Evolutionary conservation across 2,113 vertebrate species (phyloP).

Genomic region (Misgurnus anguillicaudatus): DNA sequence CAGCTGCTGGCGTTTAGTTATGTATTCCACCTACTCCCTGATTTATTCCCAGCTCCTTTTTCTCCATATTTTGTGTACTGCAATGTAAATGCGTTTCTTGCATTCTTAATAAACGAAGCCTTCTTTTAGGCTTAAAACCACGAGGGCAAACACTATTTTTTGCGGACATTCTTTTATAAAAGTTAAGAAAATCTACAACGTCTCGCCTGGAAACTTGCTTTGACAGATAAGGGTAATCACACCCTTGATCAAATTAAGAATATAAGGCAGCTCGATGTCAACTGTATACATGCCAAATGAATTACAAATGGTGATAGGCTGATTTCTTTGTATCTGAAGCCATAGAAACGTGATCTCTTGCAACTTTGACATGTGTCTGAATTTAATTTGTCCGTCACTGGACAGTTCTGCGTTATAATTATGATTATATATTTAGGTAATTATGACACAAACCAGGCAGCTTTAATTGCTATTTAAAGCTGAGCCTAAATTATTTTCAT

Average conservation of each 20-base stretch:
- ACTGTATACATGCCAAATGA: constrained; percentile 5
- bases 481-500: too few relatives aligned
- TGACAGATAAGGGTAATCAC: constrained; percentile 34
- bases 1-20: constrained; percentile 68
- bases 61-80: constrained; percentile 36
- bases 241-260: background rate
- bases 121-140: background rate
- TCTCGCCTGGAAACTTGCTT: constrained; percentile 27
- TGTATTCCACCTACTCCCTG: constrained; percentile 53
- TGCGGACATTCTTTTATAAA: background rate
- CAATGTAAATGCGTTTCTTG: constrained; percentile 30
- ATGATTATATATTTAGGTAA: too few relatives aligned
- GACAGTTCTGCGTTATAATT: background rate
- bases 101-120: constrained; percentile 1
- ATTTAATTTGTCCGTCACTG: background rate
- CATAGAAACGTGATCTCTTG: background rate
- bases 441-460: too few relatives aligned
- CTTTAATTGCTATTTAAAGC: too few relatives aligned
- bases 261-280: constrained; percentile 16
- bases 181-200: constrained; percentile 6
- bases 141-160: background rate
- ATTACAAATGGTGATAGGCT: background rate
- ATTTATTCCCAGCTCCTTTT: constrained; percentile 40
- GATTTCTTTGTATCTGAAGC: background rate
- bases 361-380: background rate